Evolutionary conservation across 2,113 vertebrate genomes (phyloP), one percentile per base, ranked within the genome.

Genomic region (Ifrita kowaldi): DNA sequence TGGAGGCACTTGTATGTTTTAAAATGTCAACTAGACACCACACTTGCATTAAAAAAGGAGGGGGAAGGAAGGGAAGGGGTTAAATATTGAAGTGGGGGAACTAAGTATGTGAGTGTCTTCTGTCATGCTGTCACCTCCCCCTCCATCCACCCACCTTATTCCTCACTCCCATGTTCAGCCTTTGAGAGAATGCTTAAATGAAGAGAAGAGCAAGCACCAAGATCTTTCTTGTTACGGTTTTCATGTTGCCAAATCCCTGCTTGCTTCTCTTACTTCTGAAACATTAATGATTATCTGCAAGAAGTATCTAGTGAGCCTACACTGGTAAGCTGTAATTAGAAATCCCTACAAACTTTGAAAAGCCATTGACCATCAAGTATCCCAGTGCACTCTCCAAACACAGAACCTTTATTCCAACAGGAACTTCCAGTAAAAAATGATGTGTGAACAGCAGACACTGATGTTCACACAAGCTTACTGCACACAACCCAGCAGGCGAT

Each of bases 401-500:
- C 96, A 97, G 96, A 92, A 96, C 95, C 96, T 97, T 98, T 98
- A 98, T 97, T 98, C 96, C 92, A 95, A 95, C 79, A 97, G 96
- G 95, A 98, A 97, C 96, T 96, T 96, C 91, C 80, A 95, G 96
- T 94, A 96, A 96, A 98, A 98, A 96, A 97, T 90, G 89, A 96
- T 95, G 97, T 97, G 97, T 97, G 97, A 98, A 97, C 97, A 97
- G 97, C 97, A 97, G 97, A 98, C 97, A 98, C 73, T 96, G 98
- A 97, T 97, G 97, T 96, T 97, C 97, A 98, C 98, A 98, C 95
- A 98, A 96, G 97, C 97, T 87, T 49, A 93, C 89, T 96, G 95
- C 98, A 97, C 95, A 97, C 95, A 97, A 84, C 96, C 89, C 98
- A 97, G 97, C 98, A 97, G 98, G 98, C 94, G 27, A 95, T 89